Base-by-base conservation (phyloP, 2,888 invertebrate species). In the Hecatera dysodea region DNA sequence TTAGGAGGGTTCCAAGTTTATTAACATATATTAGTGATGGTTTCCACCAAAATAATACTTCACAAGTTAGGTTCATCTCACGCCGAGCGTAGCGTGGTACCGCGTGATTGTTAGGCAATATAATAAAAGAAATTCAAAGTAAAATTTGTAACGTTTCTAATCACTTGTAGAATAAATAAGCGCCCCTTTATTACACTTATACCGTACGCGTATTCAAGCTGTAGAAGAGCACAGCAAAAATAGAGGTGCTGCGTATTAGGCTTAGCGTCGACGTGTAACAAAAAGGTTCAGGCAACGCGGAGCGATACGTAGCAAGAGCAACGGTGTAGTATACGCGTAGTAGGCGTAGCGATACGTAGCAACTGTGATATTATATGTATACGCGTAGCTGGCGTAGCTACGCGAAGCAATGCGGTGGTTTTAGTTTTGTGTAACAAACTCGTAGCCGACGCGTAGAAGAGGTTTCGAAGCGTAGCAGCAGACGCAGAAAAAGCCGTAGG, bases 251-350 rank as follows among this genome's bases (percentile, higher is more conserved):
- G 42, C 42, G 5, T 42, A 42, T 15, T 19, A 42, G 17, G 44
- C 44, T 44, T 44, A 19, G 19, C n/a, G n/a, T n/a, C 39, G 15
- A 67, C 15, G 7, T 8, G 42, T 69, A 69, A 36, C 15, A n/a
- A n/a, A 19, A 12, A 39, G 3, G 3, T 27, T 19, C 59, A 36
- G 33, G 36, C n/a, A n/a, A n/a, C n/a, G n/a, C n/a, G n/a, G n/a
- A n/a, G n/a, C 5, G 52, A 36, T n/a, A 8, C 27, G 44, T 57
- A 72, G 64, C 50, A 17, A 3, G 2, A 72, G 64, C 50, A 17
- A 3, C 2, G 0, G 2, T 3, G 24, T 55, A 53, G 27, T 29
- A 24, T 4, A 33, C 9, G 11, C 24, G 55, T 52, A 17, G 24
- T 6, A 50, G 22, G 24, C 27, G 17, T 19, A 29, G 27, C 15